Evolutionary conservation across 2,888 invertebrate genomes (phyloP).

Genomic region (Phasia obesa): DNA sequence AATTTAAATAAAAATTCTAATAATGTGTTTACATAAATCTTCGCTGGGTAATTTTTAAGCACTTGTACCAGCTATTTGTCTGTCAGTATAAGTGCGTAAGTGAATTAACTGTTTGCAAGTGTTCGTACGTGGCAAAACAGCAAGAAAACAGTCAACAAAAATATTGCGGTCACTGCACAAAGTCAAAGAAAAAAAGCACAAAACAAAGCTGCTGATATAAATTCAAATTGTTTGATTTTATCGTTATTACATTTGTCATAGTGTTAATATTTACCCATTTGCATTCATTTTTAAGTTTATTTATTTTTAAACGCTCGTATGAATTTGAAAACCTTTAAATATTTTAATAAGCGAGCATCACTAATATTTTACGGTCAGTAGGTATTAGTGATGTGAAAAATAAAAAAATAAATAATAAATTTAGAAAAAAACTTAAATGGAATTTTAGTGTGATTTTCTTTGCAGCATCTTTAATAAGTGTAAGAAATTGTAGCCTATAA

Average conservation of each 20-base stretch:
- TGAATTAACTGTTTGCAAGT: not conserved
- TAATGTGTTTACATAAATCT: too few species aligned
- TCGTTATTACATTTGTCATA: slow-evolving; percentile 27
- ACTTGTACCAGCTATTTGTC: not conserved
- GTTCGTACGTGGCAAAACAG: not conserved
- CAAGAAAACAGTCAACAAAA: slow-evolving; percentile 65
- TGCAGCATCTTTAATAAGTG: slow-evolving; percentile 14
- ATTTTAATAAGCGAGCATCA: slow-evolving; percentile 59
- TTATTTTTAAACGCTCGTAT: slow-evolving; percentile 43
- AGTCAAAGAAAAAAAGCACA: slow-evolving; percentile 9
- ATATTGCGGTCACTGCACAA: slow-evolving; percentile 73
- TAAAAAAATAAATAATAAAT: slow-evolving; percentile 1
- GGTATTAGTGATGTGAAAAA: slow-evolving; percentile 69
- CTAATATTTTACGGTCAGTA: slow-evolving; percentile 71
- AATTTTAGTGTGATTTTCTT: not conserved
- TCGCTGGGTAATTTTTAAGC: not conserved
- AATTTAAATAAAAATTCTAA: too few species aligned
- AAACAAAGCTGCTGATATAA: slow-evolving; percentile 54
- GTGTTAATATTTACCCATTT: slow-evolving; percentile 46
- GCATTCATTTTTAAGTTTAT: slow-evolving; percentile 39
- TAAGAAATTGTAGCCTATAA: not conserved
- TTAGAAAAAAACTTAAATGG: slow-evolving; percentile 2
- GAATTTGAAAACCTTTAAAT: slow-evolving; percentile 45
- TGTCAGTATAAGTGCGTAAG: slow-evolving; percentile 33
- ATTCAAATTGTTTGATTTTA: slow-evolving; percentile 58